Evolutionary conservation across 1,140 invertebrate genomes (phyloP), one percentile per base, ranked within the genome.

Genomic region (Linepithema humile): DNA sequence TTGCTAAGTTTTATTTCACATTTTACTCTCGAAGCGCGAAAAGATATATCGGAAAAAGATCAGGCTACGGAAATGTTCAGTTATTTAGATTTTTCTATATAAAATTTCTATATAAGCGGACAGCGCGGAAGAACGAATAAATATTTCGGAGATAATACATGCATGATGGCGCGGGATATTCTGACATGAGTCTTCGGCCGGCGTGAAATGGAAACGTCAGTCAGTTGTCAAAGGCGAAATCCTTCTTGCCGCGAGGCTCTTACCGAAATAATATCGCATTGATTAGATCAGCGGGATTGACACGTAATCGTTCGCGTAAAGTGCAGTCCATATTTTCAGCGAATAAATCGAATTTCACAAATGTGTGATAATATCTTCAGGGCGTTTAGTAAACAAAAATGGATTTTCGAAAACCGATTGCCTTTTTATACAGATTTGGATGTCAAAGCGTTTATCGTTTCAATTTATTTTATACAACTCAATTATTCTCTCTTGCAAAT

Each of bases 181-280:
- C 6, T n/a, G n/a, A 29, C 43, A 15, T 9, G 12, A 40, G 57
- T 80, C 23, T 80, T 70, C 48, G 43, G 10, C 50, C 26, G 26
- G 48, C 48, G 48, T 80, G 64, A 80, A 80, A 80, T 80, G 23
- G 75, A 80, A 80, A 70, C n/a, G 48, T 78, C 75, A 80, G n/a
- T 80, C 48, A 80, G 50, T 55, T 80, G 64, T 57, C 64, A 43
- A 69, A 69, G 35, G 3, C 17, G 64, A 80, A 26, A 70, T 70
- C 12, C 38, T 67, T 67, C 35, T 53, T 29, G 23, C 15, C 40
- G 3, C 29, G 23, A 7, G 15, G 40, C 43, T 57, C 23, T 70
- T 80, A 29, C 7, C 4, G 10, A 69, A 69, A 80, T 80, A 80
- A 80, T 12, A 9, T 10, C 3, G 50, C 55, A 70, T 70, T 10